Conservation (phyloP, 2,797 vertebrate genomes). For the Macropodus opercularis region DNA sequence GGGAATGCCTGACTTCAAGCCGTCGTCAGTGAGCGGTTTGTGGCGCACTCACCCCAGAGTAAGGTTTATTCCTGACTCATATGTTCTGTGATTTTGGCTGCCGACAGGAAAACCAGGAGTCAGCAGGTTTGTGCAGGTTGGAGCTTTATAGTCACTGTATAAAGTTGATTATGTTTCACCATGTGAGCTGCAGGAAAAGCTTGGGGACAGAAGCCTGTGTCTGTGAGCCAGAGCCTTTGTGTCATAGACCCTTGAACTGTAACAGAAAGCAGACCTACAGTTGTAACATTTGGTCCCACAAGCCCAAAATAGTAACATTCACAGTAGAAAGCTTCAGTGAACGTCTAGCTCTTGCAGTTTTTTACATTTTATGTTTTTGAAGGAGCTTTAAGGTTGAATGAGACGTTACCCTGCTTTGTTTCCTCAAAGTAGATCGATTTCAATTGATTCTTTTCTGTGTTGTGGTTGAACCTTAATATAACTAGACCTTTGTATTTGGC, state of each 20-base stretch:
- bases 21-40: constrained; percentile 10
- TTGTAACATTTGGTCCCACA: constrained; percentile 8
- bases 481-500: background rate
- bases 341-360: background rate
- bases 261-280: constrained; percentile 13
- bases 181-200: constrained; percentile 38
- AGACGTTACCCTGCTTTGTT: too few relatives aligned
- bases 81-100: constrained; percentile 16
- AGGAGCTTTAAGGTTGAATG: background rate
- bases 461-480: background rate
- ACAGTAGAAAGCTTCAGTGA: background rate
- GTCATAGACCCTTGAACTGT: constrained; percentile 9
- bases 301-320: background rate
- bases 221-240: constrained; percentile 24
- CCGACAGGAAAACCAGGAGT: background rate
- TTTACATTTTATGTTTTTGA: background rate
- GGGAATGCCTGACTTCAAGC: constrained; percentile 28
- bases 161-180: constrained; percentile 31
- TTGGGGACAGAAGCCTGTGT: constrained; percentile 36
- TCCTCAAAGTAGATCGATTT: background rate
- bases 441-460: constrained; percentile 9
- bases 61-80: constrained; percentile 39
- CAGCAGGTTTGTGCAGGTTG: constrained; percentile 41
- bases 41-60: constrained; percentile 19
- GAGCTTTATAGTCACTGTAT: constrained; percentile 31